phyloP scores from a whole-genome alignment of 1,140 invertebrate species.

The Orchestia grillus region DNA sequence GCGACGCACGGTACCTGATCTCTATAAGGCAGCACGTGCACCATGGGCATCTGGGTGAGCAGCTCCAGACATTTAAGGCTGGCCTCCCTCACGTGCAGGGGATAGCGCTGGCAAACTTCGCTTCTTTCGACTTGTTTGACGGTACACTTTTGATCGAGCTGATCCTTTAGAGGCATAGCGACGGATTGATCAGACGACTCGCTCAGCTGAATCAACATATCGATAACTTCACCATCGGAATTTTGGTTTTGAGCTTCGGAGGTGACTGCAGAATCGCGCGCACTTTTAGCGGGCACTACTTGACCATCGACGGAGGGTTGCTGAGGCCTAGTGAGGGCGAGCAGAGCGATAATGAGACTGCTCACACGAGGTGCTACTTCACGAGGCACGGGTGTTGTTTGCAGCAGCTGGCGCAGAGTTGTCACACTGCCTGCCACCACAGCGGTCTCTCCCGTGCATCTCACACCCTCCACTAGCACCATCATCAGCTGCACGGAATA shows the following conservation, averaged over 20 bases:
- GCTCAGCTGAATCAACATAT: not conserved
- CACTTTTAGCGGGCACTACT: not conserved
- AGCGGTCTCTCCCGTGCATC: not conserved
- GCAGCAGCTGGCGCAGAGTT: constrained; percentile 29
- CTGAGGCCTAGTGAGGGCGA: not conserved
- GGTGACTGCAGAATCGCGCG: not conserved
- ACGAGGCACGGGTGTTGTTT: not conserved
- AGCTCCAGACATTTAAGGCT: constrained; percentile 2
- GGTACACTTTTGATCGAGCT: not conserved
- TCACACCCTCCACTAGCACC: constrained; percentile 39
- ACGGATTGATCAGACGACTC: not conserved
- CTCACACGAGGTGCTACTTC: not conserved
- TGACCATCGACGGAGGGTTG: not conserved
- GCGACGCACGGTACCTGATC: not conserved
- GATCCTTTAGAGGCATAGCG: not conserved
- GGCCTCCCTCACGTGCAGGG: constrained; percentile 9
- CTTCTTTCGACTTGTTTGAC: not conserved
- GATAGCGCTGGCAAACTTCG: not conserved
- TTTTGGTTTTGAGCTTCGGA: not conserved
- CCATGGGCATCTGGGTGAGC: not conserved
- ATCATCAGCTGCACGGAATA: not conserved
- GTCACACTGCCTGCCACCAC: constrained; percentile 4
- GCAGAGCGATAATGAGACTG: not conserved
- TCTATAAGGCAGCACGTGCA: not conserved
- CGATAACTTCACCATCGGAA: not conserved